Evolutionary conservation across 2,113 vertebrate species (phyloP).

Genomic region (Chauna torquata): DNA sequence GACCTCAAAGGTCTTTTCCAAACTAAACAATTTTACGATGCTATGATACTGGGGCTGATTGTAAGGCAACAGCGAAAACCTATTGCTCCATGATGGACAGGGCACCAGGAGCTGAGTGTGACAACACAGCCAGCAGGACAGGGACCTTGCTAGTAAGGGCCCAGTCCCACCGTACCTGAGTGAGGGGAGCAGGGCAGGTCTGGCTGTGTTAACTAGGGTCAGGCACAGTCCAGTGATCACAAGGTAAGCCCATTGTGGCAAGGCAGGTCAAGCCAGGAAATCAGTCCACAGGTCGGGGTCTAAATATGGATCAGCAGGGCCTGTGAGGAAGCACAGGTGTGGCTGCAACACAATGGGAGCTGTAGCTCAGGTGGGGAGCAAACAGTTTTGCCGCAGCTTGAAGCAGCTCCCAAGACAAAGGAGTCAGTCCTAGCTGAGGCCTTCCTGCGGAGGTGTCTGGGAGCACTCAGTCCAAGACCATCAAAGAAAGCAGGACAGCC

Average conservation of each 20-base stretch:
- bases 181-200: background rate
- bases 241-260: background rate
- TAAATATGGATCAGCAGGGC: background rate
- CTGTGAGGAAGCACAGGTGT: fast-evolving
- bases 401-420: background rate
- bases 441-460: background rate
- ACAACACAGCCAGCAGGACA: background rate
- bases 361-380: background rate
- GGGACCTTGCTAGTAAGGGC: background rate
- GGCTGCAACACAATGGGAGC: background rate
- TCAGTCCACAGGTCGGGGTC: background rate
- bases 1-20: no score
- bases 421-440: background rate
- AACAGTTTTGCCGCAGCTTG: background rate
- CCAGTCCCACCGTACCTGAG: background rate
- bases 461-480: background rate
- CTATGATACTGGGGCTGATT: background rate
- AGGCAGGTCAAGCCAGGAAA: background rate
- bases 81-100: background rate
- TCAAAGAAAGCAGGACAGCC: fast-evolving
- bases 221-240: background rate
- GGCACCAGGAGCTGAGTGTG: background rate
- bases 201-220: background rate
- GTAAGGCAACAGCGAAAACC: background rate
- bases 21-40: no score